Evolutionary conservation across 2,797 vertebrate species (phyloP), one percentile per base, ranked within the genome.

Genomic region (Momotus momota): DNA sequence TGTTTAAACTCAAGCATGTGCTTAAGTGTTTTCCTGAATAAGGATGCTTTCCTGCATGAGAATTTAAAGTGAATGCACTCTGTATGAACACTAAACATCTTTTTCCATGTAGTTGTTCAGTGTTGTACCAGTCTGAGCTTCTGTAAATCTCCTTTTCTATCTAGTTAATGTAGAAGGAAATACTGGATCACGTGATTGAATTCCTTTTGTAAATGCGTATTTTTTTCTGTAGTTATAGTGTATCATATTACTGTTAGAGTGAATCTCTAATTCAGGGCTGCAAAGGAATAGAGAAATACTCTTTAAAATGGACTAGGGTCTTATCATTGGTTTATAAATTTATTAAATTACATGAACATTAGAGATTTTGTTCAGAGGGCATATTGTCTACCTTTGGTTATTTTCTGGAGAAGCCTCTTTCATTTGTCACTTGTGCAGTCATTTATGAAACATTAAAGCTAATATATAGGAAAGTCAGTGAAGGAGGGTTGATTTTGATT

Each of bases 1-100:
- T 91, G 67, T 89, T 96, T 85, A 85, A 95, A 96, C 84, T 90
- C 81, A 95, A 81, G 83, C 74, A 79, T 66, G 69, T 81, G 80
- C 90, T 90, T 80, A 79, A 93, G 45, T 64, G 41, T 52, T 90
- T 94, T 93, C 69, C 57, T 78, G 67, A 87, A 46, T 49, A 92
- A 90, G 38, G 48, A 67, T 31, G 23, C 19, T 90, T 88, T 88
- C 31, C 80, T 79, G 54, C 80, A 51, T 25, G 27, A 82, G 45
- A 58, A 64, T 51, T 84, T 74, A 14, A 73, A 84, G n/a, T 49
- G 62, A 91, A 66, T 81, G 27, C 35, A 71, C 10, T 49, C 62
- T 17, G 5, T 54, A 54, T 69, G 61, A 87, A 83, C 65, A 78
- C 64, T 38, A 83, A 86, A 57, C 29, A 31, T 92, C 18, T 74